Base-by-base conservation (phyloP, 1,140 invertebrate genomes). In the Drosophila bocqueti region DNA sequence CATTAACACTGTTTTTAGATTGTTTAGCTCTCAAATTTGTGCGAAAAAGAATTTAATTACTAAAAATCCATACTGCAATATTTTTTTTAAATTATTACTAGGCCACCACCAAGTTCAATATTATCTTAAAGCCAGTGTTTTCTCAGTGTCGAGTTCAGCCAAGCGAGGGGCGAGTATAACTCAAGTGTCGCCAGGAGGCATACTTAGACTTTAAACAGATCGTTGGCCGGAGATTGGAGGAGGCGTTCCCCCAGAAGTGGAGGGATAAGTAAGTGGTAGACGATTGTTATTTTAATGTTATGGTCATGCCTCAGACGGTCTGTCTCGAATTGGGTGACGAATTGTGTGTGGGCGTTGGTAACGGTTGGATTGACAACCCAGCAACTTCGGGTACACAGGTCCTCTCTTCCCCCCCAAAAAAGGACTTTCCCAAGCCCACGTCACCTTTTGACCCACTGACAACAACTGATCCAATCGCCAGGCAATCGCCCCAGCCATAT, bases 131-230 rank as follows among this genome's bases (percentile, higher is more conserved):
- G 2, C 15, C 21, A 7, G 9, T 40, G 36, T 55, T 57, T 57
- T 57, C 13, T 18, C 54, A 16, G 11, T 26, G 38, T 62, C 61
- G 74, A 72, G 26, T 50, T 29, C 47, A 50, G 47, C 9, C 26
- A 5, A 50, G 47, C 29, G 72, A 77, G 71, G 76, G 66, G 76
- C 64, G 68, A 84, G 38, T 40, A 89, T 90, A 89, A 90, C 85
- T 89, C 78, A 89, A 90, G 63, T 89, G 78, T 79, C 54, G 84
- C 84, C 75, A 60, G 45, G 50, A 75, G 84, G 84, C 84, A 90
- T 89, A 89, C 81, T 90, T 89, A 89, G 85, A 89, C 84, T 89
- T 89, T 90, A 89, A 89, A 79, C 84, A 89, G 84, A 89, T 89
- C 84, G 81, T 89, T 87, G 68, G 80, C 43, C 42, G 45, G 42